phyloP scores from a whole-genome alignment of 2,113 vertebrate species.

The cattle (Bos taurus) region DNA sequence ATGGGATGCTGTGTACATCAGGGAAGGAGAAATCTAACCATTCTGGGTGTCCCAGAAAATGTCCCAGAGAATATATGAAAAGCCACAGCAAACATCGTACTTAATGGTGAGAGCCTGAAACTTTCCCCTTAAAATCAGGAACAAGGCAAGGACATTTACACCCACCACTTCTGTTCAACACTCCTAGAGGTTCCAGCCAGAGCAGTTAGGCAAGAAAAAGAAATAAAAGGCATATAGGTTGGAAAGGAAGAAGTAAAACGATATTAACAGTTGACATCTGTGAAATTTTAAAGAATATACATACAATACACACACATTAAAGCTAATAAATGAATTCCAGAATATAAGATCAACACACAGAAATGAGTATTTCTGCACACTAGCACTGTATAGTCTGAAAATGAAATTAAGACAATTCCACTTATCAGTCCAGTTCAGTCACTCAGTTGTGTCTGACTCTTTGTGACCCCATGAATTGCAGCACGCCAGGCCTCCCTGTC shows the following conservation, averaged over 20 bases:
- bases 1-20: background rate
- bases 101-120: background rate
- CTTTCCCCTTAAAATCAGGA: background rate
- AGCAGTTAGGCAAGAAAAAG: background rate
- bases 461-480: too few species aligned
- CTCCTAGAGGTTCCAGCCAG: background rate
- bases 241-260: background rate
- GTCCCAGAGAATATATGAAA: background rate
- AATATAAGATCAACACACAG: background rate
- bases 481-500: too few species aligned
- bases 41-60: background rate
- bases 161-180: background rate
- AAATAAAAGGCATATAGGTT: background rate
- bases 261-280: background rate
- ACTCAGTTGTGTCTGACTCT: too few species aligned
- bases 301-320: background rate
- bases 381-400: background rate
- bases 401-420: background rate
- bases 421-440: background rate
- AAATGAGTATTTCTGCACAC: background rate
- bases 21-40: background rate
- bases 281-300: background rate
- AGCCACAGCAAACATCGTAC: background rate
- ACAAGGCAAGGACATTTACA: background rate
- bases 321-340: background rate